These are phyloP conservation scores for Dryocosmus kuriphilus DNA, from an alignment of 2,888 invertebrate species.

Conservation along the genomic window DNA sequence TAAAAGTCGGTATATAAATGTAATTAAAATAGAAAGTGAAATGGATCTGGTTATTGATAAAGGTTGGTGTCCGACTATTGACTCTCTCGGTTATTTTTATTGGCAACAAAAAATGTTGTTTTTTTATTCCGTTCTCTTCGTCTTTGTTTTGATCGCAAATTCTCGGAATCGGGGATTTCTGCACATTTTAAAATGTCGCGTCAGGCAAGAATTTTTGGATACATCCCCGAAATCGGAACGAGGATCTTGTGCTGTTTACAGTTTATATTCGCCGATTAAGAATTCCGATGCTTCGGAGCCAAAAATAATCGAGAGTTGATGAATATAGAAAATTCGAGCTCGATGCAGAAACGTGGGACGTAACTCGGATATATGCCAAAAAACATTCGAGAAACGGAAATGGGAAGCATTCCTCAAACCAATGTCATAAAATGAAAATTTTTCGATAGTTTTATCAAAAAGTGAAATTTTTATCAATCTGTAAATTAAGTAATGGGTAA, in stretches of 20 bases:
- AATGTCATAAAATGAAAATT: not conserved
- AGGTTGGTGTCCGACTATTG: not conserved
- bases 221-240: not conserved
- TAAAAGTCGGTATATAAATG: not conserved
- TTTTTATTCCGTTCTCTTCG: not conserved
- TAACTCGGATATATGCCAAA: not conserved
- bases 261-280: constrained; percentile 9
- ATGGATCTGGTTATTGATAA: not conserved
- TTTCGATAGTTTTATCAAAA: not conserved
- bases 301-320: constrained; percentile 8
- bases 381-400: constrained; percentile 12
- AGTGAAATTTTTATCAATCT: not conserved
- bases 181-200: not conserved
- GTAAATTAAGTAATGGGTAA: not conserved
- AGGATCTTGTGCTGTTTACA: constrained; percentile 12
- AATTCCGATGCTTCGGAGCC: constrained; percentile 5
- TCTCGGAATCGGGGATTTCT: not conserved
- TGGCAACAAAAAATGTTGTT: not conserved
- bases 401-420: not conserved
- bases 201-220: not conserved
- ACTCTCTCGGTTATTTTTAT: not conserved
- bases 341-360: constrained; percentile 20
- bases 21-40: not conserved
- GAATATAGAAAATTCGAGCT: constrained; percentile 17
- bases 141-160: not conserved